Conservation (phyloP, 2,797 vertebrate genomes). For the Alauda arvensis region DNA sequence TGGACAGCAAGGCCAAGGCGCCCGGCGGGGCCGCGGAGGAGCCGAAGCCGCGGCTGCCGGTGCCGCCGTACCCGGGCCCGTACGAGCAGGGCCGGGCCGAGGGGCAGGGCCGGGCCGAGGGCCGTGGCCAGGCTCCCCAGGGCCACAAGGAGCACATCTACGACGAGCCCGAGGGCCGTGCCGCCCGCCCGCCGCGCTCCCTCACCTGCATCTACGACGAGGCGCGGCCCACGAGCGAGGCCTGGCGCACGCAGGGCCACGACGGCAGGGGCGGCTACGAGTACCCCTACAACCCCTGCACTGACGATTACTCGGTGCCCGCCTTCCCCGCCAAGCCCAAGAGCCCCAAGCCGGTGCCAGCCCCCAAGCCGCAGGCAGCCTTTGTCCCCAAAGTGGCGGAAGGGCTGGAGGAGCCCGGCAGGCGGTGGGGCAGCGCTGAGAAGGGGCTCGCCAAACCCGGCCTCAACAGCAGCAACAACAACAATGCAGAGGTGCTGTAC, state of each 20-base stretch:
- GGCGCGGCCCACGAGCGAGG: slow-evolving; percentile 64
- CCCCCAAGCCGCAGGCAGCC: slow-evolving; percentile 80
- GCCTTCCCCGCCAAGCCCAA: slow-evolving; percentile 56
- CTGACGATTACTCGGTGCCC: slow-evolving; percentile 71
- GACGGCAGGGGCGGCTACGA: slow-evolving; percentile 66
- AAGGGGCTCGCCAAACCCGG: slow-evolving; percentile 61
- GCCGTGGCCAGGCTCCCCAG: neutral
- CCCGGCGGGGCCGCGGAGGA: neutral
- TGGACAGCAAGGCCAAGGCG: slow-evolving; percentile 75
- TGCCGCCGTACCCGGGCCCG: slow-evolving; percentile 66
- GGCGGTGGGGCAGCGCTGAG: neutral
- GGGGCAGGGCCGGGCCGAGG: slow-evolving; percentile 63
- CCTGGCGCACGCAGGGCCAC: slow-evolving; percentile 75
- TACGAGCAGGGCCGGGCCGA: slow-evolving; percentile 61
- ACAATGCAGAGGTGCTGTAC: slow-evolving; percentile 74
- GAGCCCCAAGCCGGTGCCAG: slow-evolving; percentile 79
- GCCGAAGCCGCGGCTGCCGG: neutral
- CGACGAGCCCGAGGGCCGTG: slow-evolving; percentile 87
- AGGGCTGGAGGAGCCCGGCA: slow-evolving; percentile 42
- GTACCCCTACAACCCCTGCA: slow-evolving; percentile 71
- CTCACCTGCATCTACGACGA: slow-evolving; percentile 77
- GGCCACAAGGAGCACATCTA: slow-evolving; percentile 85
- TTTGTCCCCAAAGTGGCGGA: slow-evolving; percentile 15
- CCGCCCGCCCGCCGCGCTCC: slow-evolving; percentile 34
- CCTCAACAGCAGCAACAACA: slow-evolving; percentile 75